These are phyloP conservation scores for Tinamus guttatus DNA, from an alignment of 2,113 vertebrate species.

Conservation along the genomic window DNA sequence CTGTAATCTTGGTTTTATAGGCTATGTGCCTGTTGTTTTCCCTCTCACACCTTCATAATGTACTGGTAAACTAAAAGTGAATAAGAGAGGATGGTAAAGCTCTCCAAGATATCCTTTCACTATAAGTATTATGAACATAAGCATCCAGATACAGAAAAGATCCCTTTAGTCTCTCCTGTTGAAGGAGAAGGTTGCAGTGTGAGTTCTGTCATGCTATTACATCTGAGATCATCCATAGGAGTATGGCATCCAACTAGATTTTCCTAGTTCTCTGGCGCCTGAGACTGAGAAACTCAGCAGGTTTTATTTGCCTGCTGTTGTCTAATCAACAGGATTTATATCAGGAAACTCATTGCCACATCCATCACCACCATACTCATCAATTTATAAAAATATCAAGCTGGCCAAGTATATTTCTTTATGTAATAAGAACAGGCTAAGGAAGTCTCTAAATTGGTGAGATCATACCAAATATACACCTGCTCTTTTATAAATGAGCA, in stretches of 20 bases:
- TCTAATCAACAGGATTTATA: neutral
- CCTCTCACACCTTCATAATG: neutral
- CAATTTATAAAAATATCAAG: neutral
- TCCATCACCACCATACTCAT: neutral
- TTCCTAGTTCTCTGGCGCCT: neutral
- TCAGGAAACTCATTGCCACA: neutral
- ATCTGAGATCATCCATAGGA: neutral
- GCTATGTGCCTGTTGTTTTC: neutral
- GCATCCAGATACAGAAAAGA: neutral
- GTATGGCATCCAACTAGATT: neutral
- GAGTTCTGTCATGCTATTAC: rapidly evolving
- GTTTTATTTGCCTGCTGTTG: neutral
- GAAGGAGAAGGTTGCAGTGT: neutral
- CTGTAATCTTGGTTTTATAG: neutral
- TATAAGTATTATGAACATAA: neutral
- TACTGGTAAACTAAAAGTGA: neutral
- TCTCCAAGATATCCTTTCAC: neutral
- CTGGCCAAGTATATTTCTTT: neutral
- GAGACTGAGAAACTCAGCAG: neutral
- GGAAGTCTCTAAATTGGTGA: neutral
- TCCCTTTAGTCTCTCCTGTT: neutral
- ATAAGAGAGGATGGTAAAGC: neutral
- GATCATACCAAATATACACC: neutral
- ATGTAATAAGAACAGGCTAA: neutral
- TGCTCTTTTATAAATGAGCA: rapidly evolving